Evolutionary conservation across 2,888 invertebrate genomes (phyloP).

Genomic region (Latrodectus hesperus): DNA sequence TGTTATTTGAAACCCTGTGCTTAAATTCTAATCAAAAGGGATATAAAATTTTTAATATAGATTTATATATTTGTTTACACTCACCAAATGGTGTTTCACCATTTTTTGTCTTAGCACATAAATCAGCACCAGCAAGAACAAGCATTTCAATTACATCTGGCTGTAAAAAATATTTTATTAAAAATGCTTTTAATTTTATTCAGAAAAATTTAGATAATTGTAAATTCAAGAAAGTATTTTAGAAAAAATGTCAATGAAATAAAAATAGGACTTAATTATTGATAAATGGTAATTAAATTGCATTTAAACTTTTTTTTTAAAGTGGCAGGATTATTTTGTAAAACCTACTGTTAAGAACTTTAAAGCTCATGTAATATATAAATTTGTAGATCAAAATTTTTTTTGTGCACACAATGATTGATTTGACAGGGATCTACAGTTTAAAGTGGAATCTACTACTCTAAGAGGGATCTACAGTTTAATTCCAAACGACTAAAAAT

Average conservation of each 20-base stretch:
- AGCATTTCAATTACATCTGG: constrained; percentile 82
- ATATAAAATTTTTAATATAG: background rate
- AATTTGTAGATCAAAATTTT: too few species aligned
- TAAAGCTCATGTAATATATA: too few species aligned
- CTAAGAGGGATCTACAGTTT: too few species aligned
- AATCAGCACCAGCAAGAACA: constrained; percentile 68
- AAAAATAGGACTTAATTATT: background rate
- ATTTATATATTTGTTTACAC: constrained; percentile 60
- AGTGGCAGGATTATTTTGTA: too few species aligned
- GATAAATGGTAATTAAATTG: too few species aligned
- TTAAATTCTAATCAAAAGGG: background rate
- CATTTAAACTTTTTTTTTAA: too few species aligned
- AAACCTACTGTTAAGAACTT: too few species aligned
- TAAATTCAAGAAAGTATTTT: too few species aligned
- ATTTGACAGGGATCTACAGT: too few species aligned
- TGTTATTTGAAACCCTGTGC: background rate
- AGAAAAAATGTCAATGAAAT: background rate
- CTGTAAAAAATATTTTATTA: constrained; percentile 77
- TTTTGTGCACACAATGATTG: too few species aligned
- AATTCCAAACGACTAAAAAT: too few species aligned
- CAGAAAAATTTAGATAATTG: background rate
- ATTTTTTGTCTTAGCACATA: constrained; percentile 93
- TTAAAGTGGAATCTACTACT: too few species aligned
- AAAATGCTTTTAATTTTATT: background rate
- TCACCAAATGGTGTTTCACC: constrained; percentile 97